phyloP scores from a whole-genome alignment of 2,113 vertebrate species.

The Phalacrocorax brasilianus region DNA sequence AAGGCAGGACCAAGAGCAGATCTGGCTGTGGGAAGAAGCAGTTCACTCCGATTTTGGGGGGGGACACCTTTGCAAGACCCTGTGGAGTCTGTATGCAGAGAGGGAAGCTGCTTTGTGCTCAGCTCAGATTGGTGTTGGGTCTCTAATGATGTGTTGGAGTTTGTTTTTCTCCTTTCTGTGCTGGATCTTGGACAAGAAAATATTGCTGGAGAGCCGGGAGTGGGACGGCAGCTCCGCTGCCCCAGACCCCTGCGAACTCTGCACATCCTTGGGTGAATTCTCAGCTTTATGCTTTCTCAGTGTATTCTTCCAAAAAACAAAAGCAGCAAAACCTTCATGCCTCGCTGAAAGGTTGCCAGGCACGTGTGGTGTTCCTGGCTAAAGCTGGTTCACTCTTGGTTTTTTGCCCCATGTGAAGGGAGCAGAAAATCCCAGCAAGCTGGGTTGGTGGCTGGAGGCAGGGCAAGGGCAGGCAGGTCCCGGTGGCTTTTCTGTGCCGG shows the following conservation, averaged over 20 bases:
- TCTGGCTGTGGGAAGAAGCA: background rate
- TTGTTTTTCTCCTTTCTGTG: background rate
- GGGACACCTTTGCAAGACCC: background rate
- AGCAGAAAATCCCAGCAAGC: background rate
- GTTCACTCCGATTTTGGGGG: background rate
- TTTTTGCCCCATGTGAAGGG: background rate
- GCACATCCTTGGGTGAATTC: fast-evolving
- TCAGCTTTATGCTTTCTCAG: background rate
- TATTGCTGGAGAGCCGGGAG: background rate
- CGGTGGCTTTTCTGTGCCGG: background rate
- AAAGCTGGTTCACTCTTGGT: background rate
- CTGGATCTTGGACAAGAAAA: background rate
- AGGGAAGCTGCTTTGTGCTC: background rate
- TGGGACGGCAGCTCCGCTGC: fast-evolving
- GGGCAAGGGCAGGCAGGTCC: background rate
- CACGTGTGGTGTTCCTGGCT: background rate
- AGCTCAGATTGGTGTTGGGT: background rate
- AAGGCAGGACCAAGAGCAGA: fast-evolving
- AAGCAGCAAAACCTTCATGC: background rate
- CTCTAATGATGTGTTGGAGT: background rate
- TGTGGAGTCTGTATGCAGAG: fast-evolving
- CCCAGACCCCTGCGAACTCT: fast-evolving
- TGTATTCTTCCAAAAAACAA: background rate
- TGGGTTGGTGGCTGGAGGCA: background rate
- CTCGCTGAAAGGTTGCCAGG: background rate